phyloP scores from a whole-genome alignment of 2,888 invertebrate genomes.

The Ormyrus pomaceus region DNA sequence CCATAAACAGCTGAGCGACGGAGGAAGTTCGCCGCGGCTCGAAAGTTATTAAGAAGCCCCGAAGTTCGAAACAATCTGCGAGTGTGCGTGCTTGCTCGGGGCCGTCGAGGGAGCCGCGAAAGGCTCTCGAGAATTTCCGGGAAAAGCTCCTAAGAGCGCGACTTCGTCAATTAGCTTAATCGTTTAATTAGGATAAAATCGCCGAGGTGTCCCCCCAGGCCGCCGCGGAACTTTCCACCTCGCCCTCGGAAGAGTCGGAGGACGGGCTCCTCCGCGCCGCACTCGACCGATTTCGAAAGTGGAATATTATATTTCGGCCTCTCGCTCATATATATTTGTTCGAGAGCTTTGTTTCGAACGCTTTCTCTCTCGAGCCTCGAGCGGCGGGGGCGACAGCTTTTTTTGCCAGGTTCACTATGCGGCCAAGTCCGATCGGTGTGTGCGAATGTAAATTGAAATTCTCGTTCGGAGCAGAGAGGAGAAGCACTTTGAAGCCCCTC shows the following conservation, averaged over 20 bases:
- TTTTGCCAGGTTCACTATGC: background rate
- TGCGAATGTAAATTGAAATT: conserved; percentile 27
- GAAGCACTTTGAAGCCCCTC: background rate
- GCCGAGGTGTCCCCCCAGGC: background rate
- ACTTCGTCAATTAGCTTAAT: conserved; percentile 34
- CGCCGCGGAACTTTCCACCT: background rate
- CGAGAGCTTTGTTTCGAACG: background rate
- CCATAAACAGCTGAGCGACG: background rate
- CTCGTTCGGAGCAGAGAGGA: background rate
- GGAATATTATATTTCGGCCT: conserved; percentile 8
- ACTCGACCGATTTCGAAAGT: background rate
- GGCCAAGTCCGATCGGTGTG: background rate
- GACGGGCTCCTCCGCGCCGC: too few species aligned
- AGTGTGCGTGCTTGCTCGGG: background rate
- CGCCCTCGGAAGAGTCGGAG: too few species aligned
- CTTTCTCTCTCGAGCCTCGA: background rate
- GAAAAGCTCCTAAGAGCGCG: background rate
- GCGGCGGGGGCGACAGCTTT: too few species aligned
- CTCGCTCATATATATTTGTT: background rate
- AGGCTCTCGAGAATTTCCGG: conserved; percentile 26
- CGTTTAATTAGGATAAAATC: conserved; percentile 40
- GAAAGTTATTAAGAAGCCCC: conserved; percentile 30
- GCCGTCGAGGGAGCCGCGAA: background rate
- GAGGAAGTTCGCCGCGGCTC: conserved; percentile 9
- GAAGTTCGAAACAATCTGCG: conserved; percentile 32